phyloP scores from a whole-genome alignment of 2,797 vertebrate species.

The Chrysocyon brachyurus region DNA sequence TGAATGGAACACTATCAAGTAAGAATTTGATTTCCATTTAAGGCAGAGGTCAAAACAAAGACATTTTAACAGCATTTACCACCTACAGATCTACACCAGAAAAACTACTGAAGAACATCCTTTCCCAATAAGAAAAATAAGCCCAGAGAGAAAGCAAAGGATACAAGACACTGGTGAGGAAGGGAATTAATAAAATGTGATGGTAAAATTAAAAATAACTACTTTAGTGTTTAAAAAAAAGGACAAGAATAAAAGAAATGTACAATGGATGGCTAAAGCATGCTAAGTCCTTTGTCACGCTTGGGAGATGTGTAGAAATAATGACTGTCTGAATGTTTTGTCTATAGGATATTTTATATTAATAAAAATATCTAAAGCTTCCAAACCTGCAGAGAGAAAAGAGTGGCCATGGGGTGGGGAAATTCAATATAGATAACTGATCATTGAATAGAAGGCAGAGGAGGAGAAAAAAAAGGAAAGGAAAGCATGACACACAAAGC shows the following conservation, averaged over 20 bases:
- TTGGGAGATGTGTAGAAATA: conserved; percentile 4
- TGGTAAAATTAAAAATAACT: conserved; percentile 34
- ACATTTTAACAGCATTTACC: background rate
- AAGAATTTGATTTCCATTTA: conserved; percentile 58
- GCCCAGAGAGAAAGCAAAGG: background rate
- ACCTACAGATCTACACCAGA: background rate
- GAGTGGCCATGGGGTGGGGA: background rate
- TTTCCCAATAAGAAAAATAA: conserved; percentile 34
- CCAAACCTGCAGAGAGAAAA: conserved; percentile 19
- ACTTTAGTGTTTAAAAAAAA: background rate
- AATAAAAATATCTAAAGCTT: conserved; percentile 52
- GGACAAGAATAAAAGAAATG: background rate
- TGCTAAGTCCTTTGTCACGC: background rate
- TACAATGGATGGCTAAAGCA: background rate
- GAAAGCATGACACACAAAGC: background rate
- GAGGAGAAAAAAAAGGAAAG: background rate
- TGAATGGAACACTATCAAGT: conserved; percentile 5
- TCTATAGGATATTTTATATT: conserved; percentile 20
- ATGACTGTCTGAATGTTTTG: background rate
- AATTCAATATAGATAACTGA: conserved; percentile 18
- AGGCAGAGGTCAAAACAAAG: conserved; percentile 1
- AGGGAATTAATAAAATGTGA: conserved; percentile 19
- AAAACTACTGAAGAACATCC: background rate
- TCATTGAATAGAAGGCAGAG: background rate
- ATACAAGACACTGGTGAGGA: background rate